Evolutionary conservation across 2,888 invertebrate genomes (phyloP).

Genomic region (Eutolmus rufibarbis): DNA sequence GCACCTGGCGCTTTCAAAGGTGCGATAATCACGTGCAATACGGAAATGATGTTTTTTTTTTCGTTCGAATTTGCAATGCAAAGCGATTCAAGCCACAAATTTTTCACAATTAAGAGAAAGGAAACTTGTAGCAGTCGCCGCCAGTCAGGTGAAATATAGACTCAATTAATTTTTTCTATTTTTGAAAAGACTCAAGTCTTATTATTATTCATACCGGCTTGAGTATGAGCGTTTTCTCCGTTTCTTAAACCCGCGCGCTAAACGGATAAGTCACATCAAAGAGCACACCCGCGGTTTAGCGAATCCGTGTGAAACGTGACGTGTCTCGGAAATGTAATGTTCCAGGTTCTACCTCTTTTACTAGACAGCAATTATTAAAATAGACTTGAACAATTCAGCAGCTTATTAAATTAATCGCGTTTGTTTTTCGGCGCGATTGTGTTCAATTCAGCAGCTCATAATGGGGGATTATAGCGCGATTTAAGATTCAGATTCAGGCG

Average conservation of each 20-base stretch:
- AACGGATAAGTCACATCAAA: neutral
- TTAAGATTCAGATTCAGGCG: neutral
- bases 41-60: neutral
- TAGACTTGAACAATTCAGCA: neutral
- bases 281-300: neutral
- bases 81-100: neutral
- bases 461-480: neutral
- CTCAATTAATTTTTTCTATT: neutral
- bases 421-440: neutral
- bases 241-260: neutral
- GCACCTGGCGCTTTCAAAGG: neutral
- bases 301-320: neutral
- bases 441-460: neutral
- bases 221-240: neutral
- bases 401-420: neutral
- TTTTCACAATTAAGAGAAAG: slow-evolving; percentile 11
- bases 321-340: slow-evolving; percentile 9
- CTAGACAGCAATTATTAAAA: slow-evolving; percentile 11
- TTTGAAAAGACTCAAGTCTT: neutral
- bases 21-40: slow-evolving; percentile 18
- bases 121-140: neutral
- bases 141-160: neutral
- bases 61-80: neutral
- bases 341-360: neutral
- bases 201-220: neutral